Evolutionary conservation across 1,140 invertebrate species (phyloP).

Genomic region (Papilio glaucus): DNA sequence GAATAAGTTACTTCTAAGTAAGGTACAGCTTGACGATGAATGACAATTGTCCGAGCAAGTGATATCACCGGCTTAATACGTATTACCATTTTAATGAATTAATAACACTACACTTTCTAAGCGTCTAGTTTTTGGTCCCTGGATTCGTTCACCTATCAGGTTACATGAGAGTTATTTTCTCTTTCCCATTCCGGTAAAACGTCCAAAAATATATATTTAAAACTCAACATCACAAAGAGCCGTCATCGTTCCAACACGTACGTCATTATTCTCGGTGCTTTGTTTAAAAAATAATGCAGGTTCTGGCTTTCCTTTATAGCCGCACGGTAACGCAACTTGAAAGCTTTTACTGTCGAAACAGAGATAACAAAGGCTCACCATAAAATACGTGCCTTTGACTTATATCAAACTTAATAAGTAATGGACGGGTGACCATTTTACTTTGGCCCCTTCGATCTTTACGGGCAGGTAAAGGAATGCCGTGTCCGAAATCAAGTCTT

Average conservation of each 20-base stretch:
- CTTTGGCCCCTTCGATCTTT: no score
- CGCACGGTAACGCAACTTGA: background rate
- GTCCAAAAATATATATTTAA: background rate
- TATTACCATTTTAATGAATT: no score
- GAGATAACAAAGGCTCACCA: conserved; percentile 24
- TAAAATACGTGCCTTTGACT: conserved; percentile 22
- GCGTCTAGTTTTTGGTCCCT: no score
- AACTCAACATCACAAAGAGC: background rate
- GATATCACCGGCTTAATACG: no score
- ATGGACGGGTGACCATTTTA: background rate
- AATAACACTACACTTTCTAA: no score
- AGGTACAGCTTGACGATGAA: no score
- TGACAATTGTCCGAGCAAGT: no score
- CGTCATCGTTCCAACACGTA: background rate
- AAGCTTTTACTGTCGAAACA: conserved; percentile 25
- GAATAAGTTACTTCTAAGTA: no score
- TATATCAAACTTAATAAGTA: conserved; percentile 19
- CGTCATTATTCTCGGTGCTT: conserved; percentile 13
- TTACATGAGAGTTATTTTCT: background rate
- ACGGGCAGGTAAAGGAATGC: conserved; percentile 28
- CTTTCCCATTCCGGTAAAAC: background rate
- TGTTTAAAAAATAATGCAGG: conserved; percentile 27
- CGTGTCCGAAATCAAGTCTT: conserved; percentile 18
- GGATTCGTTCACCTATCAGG: background rate
- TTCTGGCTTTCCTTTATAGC: conserved; percentile 15